These are phyloP conservation scores for Acropternis orthonyx DNA, from an alignment of 2,797 vertebrate species.

Conservation along the genomic window DNA sequence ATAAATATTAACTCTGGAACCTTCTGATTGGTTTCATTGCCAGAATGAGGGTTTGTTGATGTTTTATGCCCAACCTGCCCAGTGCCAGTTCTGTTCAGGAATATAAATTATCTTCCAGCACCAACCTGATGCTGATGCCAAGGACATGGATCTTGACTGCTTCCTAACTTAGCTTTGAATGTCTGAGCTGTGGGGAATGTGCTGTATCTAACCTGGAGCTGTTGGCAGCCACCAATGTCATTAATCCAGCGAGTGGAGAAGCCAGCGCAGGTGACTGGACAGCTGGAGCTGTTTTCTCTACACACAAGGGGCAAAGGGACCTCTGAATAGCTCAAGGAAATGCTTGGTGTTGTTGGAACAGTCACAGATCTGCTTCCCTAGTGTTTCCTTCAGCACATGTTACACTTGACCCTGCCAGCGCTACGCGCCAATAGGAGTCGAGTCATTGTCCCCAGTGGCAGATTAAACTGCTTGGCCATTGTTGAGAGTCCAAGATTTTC, in stretches of 20 bases:
- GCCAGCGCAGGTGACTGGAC: conserved; percentile 27
- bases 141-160: neutral
- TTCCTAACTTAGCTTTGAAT: conserved; percentile 6
- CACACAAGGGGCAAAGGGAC: neutral
- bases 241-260: neutral
- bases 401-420: conserved; percentile 21
- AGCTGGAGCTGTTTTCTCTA: conserved; percentile 9
- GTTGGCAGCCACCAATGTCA: neutral
- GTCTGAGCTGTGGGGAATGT: neutral
- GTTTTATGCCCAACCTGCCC: neutral
- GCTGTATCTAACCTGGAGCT: conserved; percentile 27
- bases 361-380: conserved; percentile 27
- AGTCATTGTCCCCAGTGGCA: conserved; percentile 48
- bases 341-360: conserved; percentile 6
- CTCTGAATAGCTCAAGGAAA: conserved; percentile 54
- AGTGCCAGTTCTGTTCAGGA: neutral
- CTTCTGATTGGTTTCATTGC: neutral
- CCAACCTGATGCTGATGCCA: neutral
- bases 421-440: conserved; percentile 14
- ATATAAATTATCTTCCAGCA: neutral
- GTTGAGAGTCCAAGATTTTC: conserved; percentile 56
- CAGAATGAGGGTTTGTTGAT: neutral
- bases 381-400: conserved; percentile 53
- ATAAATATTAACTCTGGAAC: neutral
- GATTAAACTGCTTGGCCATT: conserved; percentile 46